A percentile compares a stretch with the other conserved stretches of the same genome.
Evolutionary conservation across 2,797 vertebrate species (phyloP).

Genomic region (Hirundo rustica): DNA sequence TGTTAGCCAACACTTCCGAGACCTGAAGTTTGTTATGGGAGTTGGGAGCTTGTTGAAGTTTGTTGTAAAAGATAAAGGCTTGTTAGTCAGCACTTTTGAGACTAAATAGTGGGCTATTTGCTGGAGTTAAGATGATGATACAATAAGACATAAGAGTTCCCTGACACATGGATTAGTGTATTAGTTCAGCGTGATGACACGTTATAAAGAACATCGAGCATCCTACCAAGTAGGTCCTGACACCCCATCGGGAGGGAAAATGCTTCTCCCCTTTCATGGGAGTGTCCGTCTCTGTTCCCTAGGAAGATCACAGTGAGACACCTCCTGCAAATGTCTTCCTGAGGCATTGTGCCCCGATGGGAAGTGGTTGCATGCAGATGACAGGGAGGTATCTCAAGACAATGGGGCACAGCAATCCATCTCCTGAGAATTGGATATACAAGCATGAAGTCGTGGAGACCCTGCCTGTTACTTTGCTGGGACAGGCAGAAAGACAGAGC

Average conservation of each 20-base stretch:
- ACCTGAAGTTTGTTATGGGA: background rate
- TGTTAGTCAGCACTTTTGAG: background rate
- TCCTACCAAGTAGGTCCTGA: background rate
- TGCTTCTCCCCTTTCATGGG: background rate
- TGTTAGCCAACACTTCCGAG: background rate
- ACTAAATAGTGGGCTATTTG: background rate
- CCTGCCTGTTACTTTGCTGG: background rate
- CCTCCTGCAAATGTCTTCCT: background rate
- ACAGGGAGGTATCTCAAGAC: background rate
- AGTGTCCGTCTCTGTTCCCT: background rate
- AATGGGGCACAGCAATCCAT: background rate
- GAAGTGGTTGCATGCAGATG: background rate
- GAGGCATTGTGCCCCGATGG: background rate
- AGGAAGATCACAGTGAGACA: background rate
- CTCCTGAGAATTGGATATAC: background rate
- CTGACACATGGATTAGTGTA: background rate
- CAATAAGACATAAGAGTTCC: background rate
- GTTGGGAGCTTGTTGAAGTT: background rate
- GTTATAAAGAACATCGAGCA: background rate
- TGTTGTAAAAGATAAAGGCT: background rate
- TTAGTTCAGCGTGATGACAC: background rate
- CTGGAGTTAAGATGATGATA: background rate
- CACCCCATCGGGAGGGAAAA: background rate
- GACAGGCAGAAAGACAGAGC: background rate
- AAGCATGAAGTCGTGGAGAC: background rate